Conservation (phyloP, 2,888 invertebrate species). For the Clitarchus hookeri region DNA sequence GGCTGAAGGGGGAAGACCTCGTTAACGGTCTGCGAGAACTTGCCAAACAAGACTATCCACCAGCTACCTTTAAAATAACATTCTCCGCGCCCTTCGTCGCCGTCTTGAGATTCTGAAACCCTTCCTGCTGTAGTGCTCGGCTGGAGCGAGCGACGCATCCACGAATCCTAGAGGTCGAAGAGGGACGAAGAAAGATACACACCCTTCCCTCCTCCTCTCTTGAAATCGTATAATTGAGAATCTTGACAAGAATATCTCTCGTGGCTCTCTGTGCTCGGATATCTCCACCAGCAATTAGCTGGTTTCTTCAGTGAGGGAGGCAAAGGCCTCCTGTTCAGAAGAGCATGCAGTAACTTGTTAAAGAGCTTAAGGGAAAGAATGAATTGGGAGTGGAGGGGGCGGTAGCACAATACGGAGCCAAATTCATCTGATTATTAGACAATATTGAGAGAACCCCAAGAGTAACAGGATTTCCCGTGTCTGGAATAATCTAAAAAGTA, state of each 20-base stretch:
- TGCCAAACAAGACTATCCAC: no score
- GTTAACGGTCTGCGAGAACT: no score
- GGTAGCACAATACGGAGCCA: no score
- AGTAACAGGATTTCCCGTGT: no score
- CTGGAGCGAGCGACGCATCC: neutral
- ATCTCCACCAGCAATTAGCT: neutral
- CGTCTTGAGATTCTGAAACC: neutral
- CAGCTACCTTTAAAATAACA: no score
- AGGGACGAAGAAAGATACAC: neutral
- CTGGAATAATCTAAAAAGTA: no score
- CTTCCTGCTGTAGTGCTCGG: neutral
- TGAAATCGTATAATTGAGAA: neutral
- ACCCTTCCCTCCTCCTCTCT: neutral
- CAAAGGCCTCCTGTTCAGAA: neutral
- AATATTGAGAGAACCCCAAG: no score
- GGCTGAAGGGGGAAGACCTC: no score
- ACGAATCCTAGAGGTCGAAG: neutral
- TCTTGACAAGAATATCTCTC: slow-evolving; percentile 4
- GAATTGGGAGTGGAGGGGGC: no score
- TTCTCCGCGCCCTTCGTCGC: neutral
- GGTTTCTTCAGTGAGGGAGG: neutral
- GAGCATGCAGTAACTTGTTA: no score
- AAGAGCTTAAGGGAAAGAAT: no score
- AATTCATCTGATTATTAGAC: no score
- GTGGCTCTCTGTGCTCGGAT: neutral